These are phyloP conservation scores for Knipowitschia caucasica DNA, from an alignment of 2,797 vertebrate species.

Conservation along the genomic window DNA sequence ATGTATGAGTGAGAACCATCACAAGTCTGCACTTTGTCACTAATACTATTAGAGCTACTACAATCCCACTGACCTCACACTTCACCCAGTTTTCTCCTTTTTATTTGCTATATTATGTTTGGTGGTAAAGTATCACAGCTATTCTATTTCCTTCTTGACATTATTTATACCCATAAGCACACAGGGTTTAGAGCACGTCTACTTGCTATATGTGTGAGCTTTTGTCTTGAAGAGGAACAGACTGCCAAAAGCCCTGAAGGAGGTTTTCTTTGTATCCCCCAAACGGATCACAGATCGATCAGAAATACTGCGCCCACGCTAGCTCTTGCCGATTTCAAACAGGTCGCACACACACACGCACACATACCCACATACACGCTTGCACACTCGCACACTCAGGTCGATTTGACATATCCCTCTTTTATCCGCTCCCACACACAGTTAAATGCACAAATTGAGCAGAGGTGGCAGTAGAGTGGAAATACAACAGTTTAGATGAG, in stretches of 20 bases:
- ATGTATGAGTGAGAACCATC: too few relatives aligned
- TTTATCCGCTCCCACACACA: conserved; percentile 42
- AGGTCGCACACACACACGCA: not conserved
- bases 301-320: conserved; percentile 37
- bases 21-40: too few relatives aligned
- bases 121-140: not conserved
- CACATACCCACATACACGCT: not conserved
- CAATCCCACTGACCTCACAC: not conserved
- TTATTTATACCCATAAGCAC: conserved; percentile 16
- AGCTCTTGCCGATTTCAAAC: conserved; percentile 29
- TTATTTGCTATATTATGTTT: not conserved
- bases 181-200: conserved; percentile 6
- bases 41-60: too few relatives aligned
- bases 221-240: conserved; percentile 2
- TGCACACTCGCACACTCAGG: conserved; percentile 6
- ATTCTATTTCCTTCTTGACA: conserved; percentile 21
- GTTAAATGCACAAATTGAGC: conserved; percentile 43
- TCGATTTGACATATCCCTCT: conserved; percentile 28
- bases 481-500: conserved; percentile 55
- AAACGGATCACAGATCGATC: conserved; percentile 58
- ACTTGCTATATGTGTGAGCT: conserved; percentile 8
- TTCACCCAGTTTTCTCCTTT: not conserved
- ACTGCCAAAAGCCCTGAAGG: conserved; percentile 28
- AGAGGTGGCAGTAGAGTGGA: conserved; percentile 43
- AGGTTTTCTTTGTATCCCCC: conserved; percentile 47